Evolutionary conservation across 1,140 invertebrate genomes (phyloP).

Genomic region (Heliconius eleuchia): DNA sequence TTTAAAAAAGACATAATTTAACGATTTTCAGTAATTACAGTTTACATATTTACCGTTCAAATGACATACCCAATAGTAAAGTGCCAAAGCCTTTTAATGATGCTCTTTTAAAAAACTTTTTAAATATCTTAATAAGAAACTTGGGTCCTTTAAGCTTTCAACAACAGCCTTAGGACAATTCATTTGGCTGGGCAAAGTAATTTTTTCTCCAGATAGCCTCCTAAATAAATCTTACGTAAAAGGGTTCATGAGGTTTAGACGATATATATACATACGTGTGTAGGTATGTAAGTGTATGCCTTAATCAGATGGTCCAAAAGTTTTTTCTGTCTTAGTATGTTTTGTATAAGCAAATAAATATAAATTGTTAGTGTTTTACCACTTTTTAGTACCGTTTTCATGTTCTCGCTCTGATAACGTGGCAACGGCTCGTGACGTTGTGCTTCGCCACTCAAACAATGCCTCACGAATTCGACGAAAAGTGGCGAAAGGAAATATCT

Average conservation of each 20-base stretch:
- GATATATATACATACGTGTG: background rate
- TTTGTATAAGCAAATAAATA: background rate
- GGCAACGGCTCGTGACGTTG: no score
- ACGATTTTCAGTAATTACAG: no score
- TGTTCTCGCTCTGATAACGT: no score
- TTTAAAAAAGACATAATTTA: no score
- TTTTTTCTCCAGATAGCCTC: background rate
- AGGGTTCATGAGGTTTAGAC: constrained; percentile 1
- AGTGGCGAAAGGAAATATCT: no score
- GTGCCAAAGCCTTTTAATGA: no score
- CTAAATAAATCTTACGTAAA: constrained; percentile 14
- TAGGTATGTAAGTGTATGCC: background rate
- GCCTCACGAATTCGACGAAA: no score
- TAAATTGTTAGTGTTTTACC: no score
- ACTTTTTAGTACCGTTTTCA: background rate
- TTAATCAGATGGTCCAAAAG: background rate
- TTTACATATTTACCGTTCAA: no score
- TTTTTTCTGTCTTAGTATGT: background rate
- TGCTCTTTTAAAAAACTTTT: no score
- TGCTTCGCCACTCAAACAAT: no score
- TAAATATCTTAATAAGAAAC: background rate
- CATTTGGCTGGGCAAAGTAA: background rate
- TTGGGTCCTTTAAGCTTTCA: background rate
- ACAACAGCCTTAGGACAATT: constrained; percentile 5
- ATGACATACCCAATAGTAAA: no score